phyloP scores from a whole-genome alignment of 2,888 invertebrate genomes.

The Synergus gifuensis region DNA sequence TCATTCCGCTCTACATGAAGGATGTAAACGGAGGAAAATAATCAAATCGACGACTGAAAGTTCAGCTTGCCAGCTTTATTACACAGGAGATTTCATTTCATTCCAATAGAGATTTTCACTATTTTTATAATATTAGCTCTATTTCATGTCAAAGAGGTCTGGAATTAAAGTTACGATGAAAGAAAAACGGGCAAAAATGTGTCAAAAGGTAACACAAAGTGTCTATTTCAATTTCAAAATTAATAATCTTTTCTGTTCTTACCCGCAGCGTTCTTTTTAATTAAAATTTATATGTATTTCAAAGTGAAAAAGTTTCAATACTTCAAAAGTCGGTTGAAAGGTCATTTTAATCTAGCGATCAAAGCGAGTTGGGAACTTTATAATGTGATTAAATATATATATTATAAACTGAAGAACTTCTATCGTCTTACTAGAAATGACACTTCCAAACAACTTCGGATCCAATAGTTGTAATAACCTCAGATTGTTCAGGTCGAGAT shows the following conservation, averaged over 20 bases:
- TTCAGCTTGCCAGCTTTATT: background rate
- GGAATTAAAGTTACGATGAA: background rate
- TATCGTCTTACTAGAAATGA: conserved; percentile 36
- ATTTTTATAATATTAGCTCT: background rate
- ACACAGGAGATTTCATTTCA: background rate
- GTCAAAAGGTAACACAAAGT: too few species aligned
- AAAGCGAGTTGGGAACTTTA: background rate
- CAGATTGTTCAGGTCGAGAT: conserved; percentile 43
- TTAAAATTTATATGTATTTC: too few species aligned
- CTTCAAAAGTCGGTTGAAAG: background rate
- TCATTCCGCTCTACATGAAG: conserved; percentile 47
- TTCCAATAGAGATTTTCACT: background rate
- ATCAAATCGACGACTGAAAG: background rate
- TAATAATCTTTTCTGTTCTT: too few species aligned
- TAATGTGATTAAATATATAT: background rate
- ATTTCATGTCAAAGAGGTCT: background rate
- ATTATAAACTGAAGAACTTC: background rate
- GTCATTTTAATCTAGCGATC: background rate
- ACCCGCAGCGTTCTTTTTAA: too few species aligned
- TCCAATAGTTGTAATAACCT: background rate
- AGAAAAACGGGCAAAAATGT: too few species aligned
- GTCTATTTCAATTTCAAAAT: too few species aligned
- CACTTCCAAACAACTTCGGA: conserved; percentile 28
- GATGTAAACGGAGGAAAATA: conserved; percentile 49
- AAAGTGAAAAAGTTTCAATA: background rate